phyloP scores from a whole-genome alignment of 1,140 invertebrate species.

The Dendrolimus kikuchii region DNA sequence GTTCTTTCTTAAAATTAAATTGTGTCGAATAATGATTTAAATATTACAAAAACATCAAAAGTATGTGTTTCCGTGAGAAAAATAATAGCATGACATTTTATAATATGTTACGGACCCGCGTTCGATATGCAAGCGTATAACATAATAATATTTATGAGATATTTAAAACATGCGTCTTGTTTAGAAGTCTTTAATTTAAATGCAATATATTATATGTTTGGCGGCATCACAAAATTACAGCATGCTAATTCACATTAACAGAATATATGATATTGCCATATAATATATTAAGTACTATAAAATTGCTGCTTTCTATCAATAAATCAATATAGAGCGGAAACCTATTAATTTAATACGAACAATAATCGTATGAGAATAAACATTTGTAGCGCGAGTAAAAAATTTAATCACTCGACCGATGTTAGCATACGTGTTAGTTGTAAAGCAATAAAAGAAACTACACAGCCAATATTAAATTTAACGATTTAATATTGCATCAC shows the following conservation, averaged over 20 bases:
- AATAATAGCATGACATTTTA: too few species aligned
- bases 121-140: too few species aligned
- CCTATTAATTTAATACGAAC: conserved; percentile 39
- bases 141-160: too few species aligned
- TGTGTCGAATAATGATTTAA: too few species aligned
- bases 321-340: conserved; percentile 25
- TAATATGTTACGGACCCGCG: too few species aligned
- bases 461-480: conserved; percentile 64
- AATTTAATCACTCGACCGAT: conserved; percentile 46
- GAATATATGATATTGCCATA: conserved; percentile 2
- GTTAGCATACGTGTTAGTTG: conserved; percentile 48
- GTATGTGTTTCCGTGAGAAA: too few species aligned
- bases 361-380: conserved; percentile 61
- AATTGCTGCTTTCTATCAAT: conserved; percentile 16
- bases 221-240: conserved; percentile 1
- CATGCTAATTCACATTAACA: conserved; percentile 7
- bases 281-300: conserved; percentile 6
- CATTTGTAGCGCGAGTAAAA: conserved; percentile 39
- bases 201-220: not conserved
- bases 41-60: too few species aligned
- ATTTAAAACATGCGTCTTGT: conserved; percentile 1
- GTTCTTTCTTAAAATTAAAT: too few species aligned
- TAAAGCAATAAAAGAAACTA: conserved; percentile 65
- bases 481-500: conserved; percentile 63
- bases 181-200: not conserved